These are phyloP conservation scores for Tapirus terrestris DNA, from an alignment of 2,113 vertebrate genomes.

Conservation along the genomic window DNA sequence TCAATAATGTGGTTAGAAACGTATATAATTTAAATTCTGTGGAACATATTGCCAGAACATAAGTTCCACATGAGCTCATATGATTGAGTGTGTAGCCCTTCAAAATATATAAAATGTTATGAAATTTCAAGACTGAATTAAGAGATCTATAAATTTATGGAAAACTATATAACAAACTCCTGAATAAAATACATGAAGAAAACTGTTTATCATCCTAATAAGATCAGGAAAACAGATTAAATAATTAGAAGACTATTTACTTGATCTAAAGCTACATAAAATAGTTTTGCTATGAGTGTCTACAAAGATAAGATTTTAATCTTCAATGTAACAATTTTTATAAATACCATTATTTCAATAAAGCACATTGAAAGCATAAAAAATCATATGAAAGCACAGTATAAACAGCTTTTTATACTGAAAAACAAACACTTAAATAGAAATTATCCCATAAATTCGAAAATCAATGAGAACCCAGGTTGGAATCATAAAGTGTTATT, in stretches of 20 bases:
- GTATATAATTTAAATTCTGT: background rate
- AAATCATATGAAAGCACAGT: background rate
- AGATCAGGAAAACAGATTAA: background rate
- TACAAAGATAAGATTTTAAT: conserved; percentile 1
- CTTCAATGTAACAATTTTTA: background rate
- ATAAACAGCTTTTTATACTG: background rate
- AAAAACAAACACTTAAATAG: background rate
- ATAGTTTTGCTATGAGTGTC: background rate
- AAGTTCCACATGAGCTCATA: background rate
- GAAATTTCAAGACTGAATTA: background rate
- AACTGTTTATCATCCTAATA: background rate
- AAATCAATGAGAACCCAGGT: background rate
- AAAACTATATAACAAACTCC: background rate
- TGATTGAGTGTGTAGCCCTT: background rate
- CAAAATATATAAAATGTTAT: background rate
- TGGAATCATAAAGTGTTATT: background rate
- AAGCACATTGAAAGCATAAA: background rate
- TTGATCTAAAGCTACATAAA: background rate
- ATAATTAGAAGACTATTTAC: background rate
- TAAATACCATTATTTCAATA: background rate
- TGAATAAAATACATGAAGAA: background rate
- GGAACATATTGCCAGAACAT: background rate
- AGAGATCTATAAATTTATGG: background rate
- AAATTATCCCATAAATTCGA: background rate
- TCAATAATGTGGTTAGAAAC: background rate